Evolutionary conservation across 2,113 vertebrate species (phyloP), one percentile per base, ranked within the genome.

Genomic region (Serinus canaria): DNA sequence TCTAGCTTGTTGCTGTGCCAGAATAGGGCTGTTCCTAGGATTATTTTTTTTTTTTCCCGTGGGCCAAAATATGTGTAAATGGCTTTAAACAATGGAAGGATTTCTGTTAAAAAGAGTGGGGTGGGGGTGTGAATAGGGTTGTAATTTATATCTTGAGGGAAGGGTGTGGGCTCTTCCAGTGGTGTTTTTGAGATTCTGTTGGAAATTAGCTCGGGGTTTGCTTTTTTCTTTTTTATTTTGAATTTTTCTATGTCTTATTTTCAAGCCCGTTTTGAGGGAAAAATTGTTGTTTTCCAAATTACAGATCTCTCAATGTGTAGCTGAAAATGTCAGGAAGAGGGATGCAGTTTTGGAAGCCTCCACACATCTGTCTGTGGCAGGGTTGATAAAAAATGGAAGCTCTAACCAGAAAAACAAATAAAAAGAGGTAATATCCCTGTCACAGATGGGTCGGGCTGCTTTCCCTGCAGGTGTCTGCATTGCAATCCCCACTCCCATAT

Each of bases 11-110:
- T 90, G 73, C 88, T 87, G 47, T 35, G 79, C 88, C 83, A 67
- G 56, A 44, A 52, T 11, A 84, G 83, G 88, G 76, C 83, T 64
- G 93, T 83, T 95, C 77, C 88, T 80, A 7, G 76, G 60, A 53
- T 60, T 87, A 31, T 52, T 55, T 24, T 50, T 24, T 68, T 47
- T 39, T 41, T 41, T 43, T 3, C 19, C 62, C 24, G 2, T 52
- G 59, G 86, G 73, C 85, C 68, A 92, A 94, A 94, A 86, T 58
- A 72, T 43, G 74, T 91, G 66, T 52, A 58, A 92, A 58, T 83
- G 83, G 20, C 64, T 89, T 91, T 76, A 87, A 94, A 97, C 96
- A 97, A 97, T 94, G 77, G 83, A 93, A 96, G 82, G 73, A 68
- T 85, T 95, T 89, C 77, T 90, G 37, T 82, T 90, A 62, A 49